Evolutionary conservation across 2,888 invertebrate genomes (phyloP), one percentile per base, ranked within the genome.

Genomic region (Callimorpha dominula): DNA sequence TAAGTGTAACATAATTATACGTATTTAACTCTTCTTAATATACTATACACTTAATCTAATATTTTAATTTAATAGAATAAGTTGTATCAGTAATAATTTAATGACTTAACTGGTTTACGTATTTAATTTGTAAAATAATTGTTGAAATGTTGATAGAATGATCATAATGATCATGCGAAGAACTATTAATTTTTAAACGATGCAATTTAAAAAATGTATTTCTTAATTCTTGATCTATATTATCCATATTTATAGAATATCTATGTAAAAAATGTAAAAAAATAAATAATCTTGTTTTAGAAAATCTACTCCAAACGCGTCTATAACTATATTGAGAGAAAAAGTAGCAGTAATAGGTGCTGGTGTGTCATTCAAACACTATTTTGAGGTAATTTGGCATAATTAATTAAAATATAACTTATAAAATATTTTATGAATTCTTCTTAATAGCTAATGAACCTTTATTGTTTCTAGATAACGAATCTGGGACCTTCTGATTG

Each of bases 401-500:
- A 4, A 17, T 4, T 4, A 15, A 15, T 63, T 4, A 6, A 15
- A 17, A 42, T 40, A 3, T 40, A 15, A 17, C 63, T 15, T 43
- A 20, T 46, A 46, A 31, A 31, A 12, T 46, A 12, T 20, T 65
- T 66, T 31, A 5, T 40, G 31, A 40, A 40, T 20, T 40, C 4
- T 31, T 40, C 1, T 0, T 9, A 65, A 31, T 65, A 42, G 4
- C 42, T 64, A 60, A 31, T 6, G 2, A 31, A 60, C 6, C 9
- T 31, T 57, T 43, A 0, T 64, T 0, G 63, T 89, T 88, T 64
- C 2, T 84, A 95, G 94, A 84, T 95, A 31, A 91, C 88, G 1
- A 95, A 95, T 81, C 85, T 85, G 43, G 95, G 95, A 2, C 95
- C 95, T 0, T 95, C 95, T 0, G 90, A 94, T 79, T 93, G 92